Conservation (phyloP, 2,888 invertebrate species). For the Xestia ashworthii region DNA sequence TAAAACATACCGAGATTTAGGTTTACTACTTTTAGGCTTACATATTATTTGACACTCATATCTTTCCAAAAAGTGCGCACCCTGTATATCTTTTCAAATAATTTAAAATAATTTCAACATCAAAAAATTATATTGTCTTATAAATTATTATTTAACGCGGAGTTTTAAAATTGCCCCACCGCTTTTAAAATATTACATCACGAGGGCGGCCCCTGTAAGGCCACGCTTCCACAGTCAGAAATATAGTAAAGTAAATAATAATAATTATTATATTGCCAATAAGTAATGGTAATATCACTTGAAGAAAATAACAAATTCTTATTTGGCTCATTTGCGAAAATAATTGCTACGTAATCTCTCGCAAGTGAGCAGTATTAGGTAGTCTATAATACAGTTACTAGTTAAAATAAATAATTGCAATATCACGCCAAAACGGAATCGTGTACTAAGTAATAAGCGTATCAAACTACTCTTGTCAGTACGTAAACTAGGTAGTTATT, state of each 20-base stretch:
- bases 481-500: conserved; percentile 25
- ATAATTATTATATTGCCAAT: conserved; percentile 39
- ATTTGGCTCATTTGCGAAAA: conserved; percentile 31
- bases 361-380: conserved; percentile 16
- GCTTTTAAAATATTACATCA: conserved; percentile 71
- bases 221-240: conserved; percentile 68
- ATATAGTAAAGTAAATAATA: conserved; percentile 35
- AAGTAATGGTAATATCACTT: conserved; percentile 27
- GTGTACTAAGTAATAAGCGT: conserved; percentile 56
- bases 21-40: conserved; percentile 27
- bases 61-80: conserved; percentile 50
- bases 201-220: conserved; percentile 65
- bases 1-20: conserved; percentile 27
- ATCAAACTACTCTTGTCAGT: conserved; percentile 46
- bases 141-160: conserved; percentile 70
- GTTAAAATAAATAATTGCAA: conserved; percentile 53
- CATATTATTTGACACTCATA: conserved; percentile 36
- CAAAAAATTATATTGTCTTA: conserved; percentile 69
- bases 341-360: conserved; percentile 27
- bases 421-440: conserved; percentile 35
- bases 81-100: conserved; percentile 74
- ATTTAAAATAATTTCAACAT: conserved; percentile 83
- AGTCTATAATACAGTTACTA: conserved; percentile 24
- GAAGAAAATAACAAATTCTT: conserved; percentile 17
- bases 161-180: conserved; percentile 79